Conservation (phyloP, 2,888 invertebrate genomes). For the Galeopsomyia nigrocyanea region DNA sequence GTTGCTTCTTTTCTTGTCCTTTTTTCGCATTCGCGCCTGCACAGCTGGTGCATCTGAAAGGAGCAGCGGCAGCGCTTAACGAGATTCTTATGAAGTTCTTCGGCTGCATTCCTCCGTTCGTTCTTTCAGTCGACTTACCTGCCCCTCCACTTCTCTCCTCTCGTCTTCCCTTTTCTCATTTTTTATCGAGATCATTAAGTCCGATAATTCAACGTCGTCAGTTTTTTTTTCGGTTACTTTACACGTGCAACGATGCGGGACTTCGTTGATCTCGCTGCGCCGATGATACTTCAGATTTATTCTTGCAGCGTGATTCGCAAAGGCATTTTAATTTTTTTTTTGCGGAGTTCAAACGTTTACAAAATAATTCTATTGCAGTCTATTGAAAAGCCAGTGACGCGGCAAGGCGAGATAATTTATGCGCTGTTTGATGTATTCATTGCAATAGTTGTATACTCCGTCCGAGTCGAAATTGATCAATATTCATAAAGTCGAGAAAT, state of each 20-base stretch:
- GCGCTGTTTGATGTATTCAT: conserved; percentile 28
- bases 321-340: too few relatives aligned
- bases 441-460: neutral
- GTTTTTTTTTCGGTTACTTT: neutral
- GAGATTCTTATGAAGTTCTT: conserved; percentile 43
- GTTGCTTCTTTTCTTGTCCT: neutral
- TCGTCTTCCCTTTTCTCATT: neutral
- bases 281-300: conserved; percentile 35
- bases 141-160: neutral
- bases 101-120: conserved; percentile 19
- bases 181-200: conserved; percentile 46
- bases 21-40: conserved; percentile 33
- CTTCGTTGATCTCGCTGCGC: conserved; percentile 29
- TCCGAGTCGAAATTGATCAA: conserved; percentile 13
- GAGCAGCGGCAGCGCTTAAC: conserved; percentile 36
- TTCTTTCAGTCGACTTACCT: neutral
- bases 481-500: conserved; percentile 30
- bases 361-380: too few relatives aligned
- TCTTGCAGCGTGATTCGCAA: neutral
- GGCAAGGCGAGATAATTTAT: conserved; percentile 14
- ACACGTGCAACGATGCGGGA: neutral
- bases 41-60: conserved; percentile 25
- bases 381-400: too few relatives aligned
- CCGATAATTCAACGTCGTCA: conserved; percentile 34
- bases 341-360: too few relatives aligned